phyloP scores from a whole-genome alignment of 2,113 vertebrate genomes.

The Psilopsiagon aurifrons region DNA sequence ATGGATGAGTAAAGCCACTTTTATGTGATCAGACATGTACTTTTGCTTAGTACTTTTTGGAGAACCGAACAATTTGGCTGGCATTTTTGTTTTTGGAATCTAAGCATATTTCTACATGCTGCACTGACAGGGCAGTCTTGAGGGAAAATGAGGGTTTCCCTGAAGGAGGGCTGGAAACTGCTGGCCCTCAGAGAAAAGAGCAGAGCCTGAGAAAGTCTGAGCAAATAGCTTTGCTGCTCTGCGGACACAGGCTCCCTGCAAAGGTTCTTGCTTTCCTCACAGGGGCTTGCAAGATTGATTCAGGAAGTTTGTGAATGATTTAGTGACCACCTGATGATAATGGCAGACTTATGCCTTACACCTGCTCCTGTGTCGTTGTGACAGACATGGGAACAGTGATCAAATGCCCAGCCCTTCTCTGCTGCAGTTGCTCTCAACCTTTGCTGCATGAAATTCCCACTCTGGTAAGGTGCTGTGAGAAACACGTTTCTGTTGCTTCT shows the following conservation, averaged over 20 bases:
- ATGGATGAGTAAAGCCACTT: not conserved
- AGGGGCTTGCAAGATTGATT: not conserved
- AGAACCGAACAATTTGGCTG: not conserved
- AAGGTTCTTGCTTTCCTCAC: not conserved
- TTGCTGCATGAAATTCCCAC: not conserved
- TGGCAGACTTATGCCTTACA: not conserved
- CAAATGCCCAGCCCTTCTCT: not conserved
- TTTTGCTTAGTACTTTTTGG: not conserved
- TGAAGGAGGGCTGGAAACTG: not conserved
- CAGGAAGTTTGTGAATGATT: not conserved
- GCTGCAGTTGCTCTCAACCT: not conserved
- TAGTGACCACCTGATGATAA: not conserved
- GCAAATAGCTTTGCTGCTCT: not conserved
- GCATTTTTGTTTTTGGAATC: not conserved
- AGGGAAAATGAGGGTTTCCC: not conserved
- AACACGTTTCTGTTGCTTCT: not conserved
- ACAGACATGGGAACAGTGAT: not conserved
- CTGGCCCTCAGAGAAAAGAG: not conserved
- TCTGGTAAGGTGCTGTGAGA: not conserved
- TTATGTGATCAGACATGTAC: not conserved
- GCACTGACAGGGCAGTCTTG: not conserved
- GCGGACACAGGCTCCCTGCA: not conserved
- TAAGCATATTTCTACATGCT: not conserved
- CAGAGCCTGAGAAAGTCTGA: not conserved
- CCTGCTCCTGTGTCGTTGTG: not conserved